phyloP scores from a whole-genome alignment of 1,140 invertebrate species.

The Zaprionus davidi region DNA sequence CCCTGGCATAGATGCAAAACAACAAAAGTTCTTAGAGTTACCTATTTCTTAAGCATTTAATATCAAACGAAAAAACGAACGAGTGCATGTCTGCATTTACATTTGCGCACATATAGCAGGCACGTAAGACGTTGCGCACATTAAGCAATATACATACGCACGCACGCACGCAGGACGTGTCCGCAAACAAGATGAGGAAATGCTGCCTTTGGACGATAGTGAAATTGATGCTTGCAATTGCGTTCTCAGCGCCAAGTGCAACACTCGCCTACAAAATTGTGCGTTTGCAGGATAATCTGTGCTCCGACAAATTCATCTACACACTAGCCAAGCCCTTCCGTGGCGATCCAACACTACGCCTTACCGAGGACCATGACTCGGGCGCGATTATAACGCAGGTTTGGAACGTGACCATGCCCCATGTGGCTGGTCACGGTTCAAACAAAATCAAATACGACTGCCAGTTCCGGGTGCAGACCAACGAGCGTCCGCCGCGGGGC shows the following conservation, averaged over 20 bases:
- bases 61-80: conserved; percentile 23
- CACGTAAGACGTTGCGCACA: conserved; percentile 12
- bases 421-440: conserved; percentile 50
- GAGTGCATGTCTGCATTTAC: conserved; percentile 25
- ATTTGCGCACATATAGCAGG: conserved; percentile 17
- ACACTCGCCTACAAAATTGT: conserved; percentile 47
- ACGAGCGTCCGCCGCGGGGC: conserved; percentile 67
- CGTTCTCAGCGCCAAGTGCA: conserved; percentile 27
- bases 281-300: conserved; percentile 72
- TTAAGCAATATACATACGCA: neutral
- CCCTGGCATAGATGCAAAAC: conserved; percentile 49
- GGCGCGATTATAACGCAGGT: conserved; percentile 74
- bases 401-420: conserved; percentile 75
- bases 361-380: conserved; percentile 77
- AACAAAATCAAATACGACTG: conserved; percentile 82
- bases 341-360: conserved; percentile 66
- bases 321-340: conserved; percentile 68
- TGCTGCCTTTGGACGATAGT: conserved; percentile 37
- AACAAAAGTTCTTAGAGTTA: conserved; percentile 38
- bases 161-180: conserved; percentile 36
- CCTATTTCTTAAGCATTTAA: conserved; percentile 17
- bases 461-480: conserved; percentile 69
- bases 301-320: conserved; percentile 70
- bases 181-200: conserved; percentile 38
- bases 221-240: conserved; percentile 40